Evolutionary conservation across 2,888 invertebrate species (phyloP), one percentile per base, ranked within the genome.

Genomic region (Choristoneura rosaceana): DNA sequence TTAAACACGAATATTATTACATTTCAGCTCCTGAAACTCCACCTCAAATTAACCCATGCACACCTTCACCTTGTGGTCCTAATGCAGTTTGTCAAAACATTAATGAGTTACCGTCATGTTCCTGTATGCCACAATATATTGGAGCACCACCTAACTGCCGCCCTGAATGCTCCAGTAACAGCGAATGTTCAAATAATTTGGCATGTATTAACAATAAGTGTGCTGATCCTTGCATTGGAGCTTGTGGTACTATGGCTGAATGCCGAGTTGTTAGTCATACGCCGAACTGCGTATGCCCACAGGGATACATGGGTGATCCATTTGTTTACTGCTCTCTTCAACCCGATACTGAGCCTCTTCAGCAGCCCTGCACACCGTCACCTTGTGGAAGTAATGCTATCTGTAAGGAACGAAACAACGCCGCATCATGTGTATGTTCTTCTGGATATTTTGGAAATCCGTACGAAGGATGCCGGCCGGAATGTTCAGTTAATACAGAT

Each of bases 131-230:
- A 33, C 95, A 96, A 78, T 97, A 95, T 85, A 94, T 95, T 41
- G 97, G 97, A 70, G 87, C 94, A 68, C 97, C 97, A 41, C 96
- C 96, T 34, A 96, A 95, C 77, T 97, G 97, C 85, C 94, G 96
- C 74, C 97, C 97, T 12, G 96, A 97, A 90, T 97, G 97, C 85
- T 92, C 96, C 38, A 95, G 96, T 75, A 97, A 96, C 83, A 95
- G 96, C 71, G 96, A 97, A 89, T 97, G 97, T 82, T 79, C 95
- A 0, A 95, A 93, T 78, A 91, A 96, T 80, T 91, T 95, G 82
- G 96, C 97, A 15, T 97, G 97, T 82, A 95, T 96, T 50, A 96
- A 96, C 82, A 95, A 95, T 79, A 97, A 96, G 90, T 97, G 97
- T 82, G 91, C 89, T 74, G 96, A 97, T 85, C 97, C 97, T 17